Conservation (phyloP, 2,797 vertebrate species). For the Pangasius krempfi region DNA sequence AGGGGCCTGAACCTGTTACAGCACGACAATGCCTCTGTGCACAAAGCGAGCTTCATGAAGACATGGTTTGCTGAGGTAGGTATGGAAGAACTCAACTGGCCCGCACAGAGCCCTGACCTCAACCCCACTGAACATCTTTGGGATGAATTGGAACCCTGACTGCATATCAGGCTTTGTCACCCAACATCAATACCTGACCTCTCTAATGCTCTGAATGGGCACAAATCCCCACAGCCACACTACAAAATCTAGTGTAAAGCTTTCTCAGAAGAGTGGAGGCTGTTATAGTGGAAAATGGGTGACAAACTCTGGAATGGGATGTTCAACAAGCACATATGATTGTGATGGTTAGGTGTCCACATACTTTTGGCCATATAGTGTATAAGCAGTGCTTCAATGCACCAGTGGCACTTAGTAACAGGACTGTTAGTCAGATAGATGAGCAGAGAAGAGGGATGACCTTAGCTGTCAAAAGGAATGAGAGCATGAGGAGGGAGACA, state of each 20-base stretch:
- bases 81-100: not conserved
- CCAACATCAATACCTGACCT: not conserved
- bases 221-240: not conserved
- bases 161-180: not conserved
- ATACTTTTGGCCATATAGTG: not conserved
- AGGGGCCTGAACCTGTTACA: not conserved
- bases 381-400: not conserved
- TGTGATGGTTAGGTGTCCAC: not conserved
- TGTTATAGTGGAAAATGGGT: not conserved
- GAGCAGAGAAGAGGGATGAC: not conserved
- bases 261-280: not conserved
- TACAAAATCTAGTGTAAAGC: not conserved
- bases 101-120: not conserved
- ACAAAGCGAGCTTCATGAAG: not conserved
- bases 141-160: not conserved
- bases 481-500: not conserved
- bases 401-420: not conserved
- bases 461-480: constrained; percentile 6
- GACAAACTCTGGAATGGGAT: not conserved
- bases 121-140: not conserved
- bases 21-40: not conserved
- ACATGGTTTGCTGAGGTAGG: not conserved
- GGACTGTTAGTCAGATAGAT: constrained; percentile 5
- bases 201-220: not conserved
- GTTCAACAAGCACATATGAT: not conserved